Evolutionary conservation across 2,888 invertebrate genomes (phyloP), one percentile per base, ranked within the genome.

Genomic region (Julus scanicus): DNA sequence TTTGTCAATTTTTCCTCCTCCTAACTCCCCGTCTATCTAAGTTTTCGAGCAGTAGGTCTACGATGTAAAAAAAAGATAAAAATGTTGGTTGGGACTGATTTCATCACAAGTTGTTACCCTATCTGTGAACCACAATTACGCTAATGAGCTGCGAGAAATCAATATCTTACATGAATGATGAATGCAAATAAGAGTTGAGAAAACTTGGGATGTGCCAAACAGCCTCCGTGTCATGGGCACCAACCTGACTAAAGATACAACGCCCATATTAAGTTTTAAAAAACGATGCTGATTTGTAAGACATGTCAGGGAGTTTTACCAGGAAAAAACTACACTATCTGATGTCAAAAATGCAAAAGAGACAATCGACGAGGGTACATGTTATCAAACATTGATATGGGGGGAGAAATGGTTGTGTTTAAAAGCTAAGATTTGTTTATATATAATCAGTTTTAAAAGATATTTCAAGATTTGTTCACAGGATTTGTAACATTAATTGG

Each of bases 51-150:
- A 63, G 63, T 63, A 63, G 63, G 63, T 63, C 84, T 44, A 6
- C 84, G 48, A 84, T 44, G 37, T 44, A n/a, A 84, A 84, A 84
- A 83, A 84, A 84, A 86, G 48, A 86, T 48, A 86, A 86, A 86
- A 86, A 86, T 86, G 86, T 53, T 49, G 86, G 49, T 84, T 84
- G 86, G 84, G 48, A 48, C 86, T 86, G 86, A 86, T 86, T 86
- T 86, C 49, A 86, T 86, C 86, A 49, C 86, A 86, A 86, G 48
- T 86, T 86, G 86, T 86, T 86, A 86, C 53, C 86, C 86, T 86
- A 86, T 86, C 86, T 86, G 86, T 86, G 86, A 86, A 86, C 86
- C 86, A 86, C 86, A 86, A 86, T 86, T 86, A 86, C 86, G 86
- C 86, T 86, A 86, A 86, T 86, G 86, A 86, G 86, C 86, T 49